Percentiles rank a stretch among this genome's conserved stretches.
Evolutionary conservation across 1,140 invertebrate genomes (phyloP).

Genomic region (Rhagoletis zephyria): DNA sequence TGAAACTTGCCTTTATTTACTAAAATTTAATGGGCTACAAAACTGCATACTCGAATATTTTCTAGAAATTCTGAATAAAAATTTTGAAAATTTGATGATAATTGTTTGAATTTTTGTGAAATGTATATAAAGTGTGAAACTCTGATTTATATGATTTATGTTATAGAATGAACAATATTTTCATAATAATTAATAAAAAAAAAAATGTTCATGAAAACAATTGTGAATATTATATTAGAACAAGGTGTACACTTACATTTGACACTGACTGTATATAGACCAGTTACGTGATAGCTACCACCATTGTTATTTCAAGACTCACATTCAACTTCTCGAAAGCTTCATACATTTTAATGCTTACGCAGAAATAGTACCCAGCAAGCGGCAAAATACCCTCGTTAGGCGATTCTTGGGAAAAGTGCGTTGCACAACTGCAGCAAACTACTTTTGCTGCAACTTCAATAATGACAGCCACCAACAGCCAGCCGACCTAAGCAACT

Average conservation of each 20-base stretch:
- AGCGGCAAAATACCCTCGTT: background rate
- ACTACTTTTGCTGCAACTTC: slow-evolving; percentile 9
- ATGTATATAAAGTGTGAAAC: too few relatives aligned
- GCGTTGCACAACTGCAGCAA: background rate
- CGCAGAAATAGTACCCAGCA: slow-evolving; percentile 24
- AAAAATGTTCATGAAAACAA: background rate
- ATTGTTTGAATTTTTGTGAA: too few relatives aligned
- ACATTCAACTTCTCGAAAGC: background rate
- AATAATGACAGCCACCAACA: background rate
- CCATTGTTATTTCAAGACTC: background rate
- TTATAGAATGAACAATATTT: too few relatives aligned
- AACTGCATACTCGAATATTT: too few relatives aligned
- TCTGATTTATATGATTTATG: too few relatives aligned
- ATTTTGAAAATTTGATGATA: too few relatives aligned
- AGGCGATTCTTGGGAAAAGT: slow-evolving; percentile 39
- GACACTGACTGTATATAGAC: background rate
- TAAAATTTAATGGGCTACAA: too few relatives aligned
- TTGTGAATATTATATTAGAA: background rate
- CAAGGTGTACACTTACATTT: too few relatives aligned
- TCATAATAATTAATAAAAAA: too few relatives aligned
- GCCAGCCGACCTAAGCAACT: background rate
- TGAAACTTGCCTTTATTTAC: too few relatives aligned
- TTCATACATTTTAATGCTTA: slow-evolving; percentile 38
- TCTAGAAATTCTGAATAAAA: too few relatives aligned
- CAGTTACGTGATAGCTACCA: too few relatives aligned